Conservation (phyloP, 2,113 vertebrate species). For the Cromileptes altivelis region DNA sequence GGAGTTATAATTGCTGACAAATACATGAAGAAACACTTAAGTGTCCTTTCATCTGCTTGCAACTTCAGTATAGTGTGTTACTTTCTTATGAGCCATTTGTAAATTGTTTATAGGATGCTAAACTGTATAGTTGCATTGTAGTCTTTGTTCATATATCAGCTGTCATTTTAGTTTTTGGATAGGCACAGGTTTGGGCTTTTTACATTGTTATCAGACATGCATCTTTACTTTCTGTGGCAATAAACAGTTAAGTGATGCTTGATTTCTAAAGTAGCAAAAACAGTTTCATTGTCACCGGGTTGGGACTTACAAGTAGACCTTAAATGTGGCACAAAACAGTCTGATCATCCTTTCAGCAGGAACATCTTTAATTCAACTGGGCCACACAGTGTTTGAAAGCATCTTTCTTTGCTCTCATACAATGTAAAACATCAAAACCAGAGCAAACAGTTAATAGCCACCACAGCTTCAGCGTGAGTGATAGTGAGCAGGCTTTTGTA, state of each 20-base stretch:
- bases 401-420: slow-evolving; percentile 43
- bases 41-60: background rate
- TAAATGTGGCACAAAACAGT: slow-evolving; percentile 23
- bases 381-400: slow-evolving; percentile 53
- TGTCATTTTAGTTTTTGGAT: background rate
- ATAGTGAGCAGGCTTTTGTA: slow-evolving; percentile 64
- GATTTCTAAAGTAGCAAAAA: slow-evolving; percentile 4
- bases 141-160: background rate
- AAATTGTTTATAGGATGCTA: background rate
- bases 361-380: slow-evolving; percentile 38
- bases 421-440: slow-evolving; percentile 56
- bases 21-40: background rate
- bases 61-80: background rate
- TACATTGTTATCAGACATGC: background rate
- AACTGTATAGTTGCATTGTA: background rate
- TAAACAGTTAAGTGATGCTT: background rate
- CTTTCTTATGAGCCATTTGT: background rate
- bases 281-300: background rate
- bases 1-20: background rate
- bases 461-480: slow-evolving; percentile 45
- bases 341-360: slow-evolving; percentile 38
- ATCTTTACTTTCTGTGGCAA: background rate
- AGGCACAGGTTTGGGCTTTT: background rate
- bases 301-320: slow-evolving; percentile 4
- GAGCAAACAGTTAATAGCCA: slow-evolving; percentile 48